Base-by-base conservation (phyloP, 2,888 invertebrate species). In the Leptothorax acervorum region DNA sequence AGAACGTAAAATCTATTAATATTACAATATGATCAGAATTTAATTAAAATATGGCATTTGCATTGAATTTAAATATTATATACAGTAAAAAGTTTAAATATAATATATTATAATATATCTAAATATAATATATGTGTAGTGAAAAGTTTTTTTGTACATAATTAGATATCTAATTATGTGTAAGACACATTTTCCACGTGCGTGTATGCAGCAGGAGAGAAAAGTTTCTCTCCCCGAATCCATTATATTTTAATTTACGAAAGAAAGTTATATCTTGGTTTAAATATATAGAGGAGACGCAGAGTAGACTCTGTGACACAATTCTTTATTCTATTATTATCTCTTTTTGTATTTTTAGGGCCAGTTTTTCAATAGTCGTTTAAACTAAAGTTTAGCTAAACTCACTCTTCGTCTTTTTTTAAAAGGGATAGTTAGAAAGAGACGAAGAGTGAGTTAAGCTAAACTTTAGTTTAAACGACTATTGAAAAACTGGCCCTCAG, bases 21-120 rank as follows among this genome's bases (percentile, higher is more conserved):
- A 35, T 48, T 31, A n/a, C 9, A n/a, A 0, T 18, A 28, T 1
- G n/a, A 51, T 31, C 8, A 68, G 9, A n/a, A 51, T 18, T 31
- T 35, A 51, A 23, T 71, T 73, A 28, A 42, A 45, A 57, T 28
- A 73, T 42, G 42, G 15, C 48, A 18, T 45, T 74, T 39, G 6
- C 57, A 31, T n/a, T 45, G 12, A 45, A 28, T 60, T 73, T 55
- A 55, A 57, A 73, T 73, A 73, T 73, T 55, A 42, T 57, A 73
- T 35, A 0, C 11, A 15, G n/a, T 39, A 73, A 73, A 35, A n/a
- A 71, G 0, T 23, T 31, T 31, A 23, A 23, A 23, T 23, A 23
- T 23, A 0, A 0, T 0, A 23, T 23, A 23, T 23, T 23, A 23
- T 23, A 23, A 23, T 23, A 23, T 23, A 23, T 23, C 23, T 23